Evolutionary conservation across 2,888 invertebrate species (phyloP).

Genomic region (Hydropsyche betteni): DNA sequence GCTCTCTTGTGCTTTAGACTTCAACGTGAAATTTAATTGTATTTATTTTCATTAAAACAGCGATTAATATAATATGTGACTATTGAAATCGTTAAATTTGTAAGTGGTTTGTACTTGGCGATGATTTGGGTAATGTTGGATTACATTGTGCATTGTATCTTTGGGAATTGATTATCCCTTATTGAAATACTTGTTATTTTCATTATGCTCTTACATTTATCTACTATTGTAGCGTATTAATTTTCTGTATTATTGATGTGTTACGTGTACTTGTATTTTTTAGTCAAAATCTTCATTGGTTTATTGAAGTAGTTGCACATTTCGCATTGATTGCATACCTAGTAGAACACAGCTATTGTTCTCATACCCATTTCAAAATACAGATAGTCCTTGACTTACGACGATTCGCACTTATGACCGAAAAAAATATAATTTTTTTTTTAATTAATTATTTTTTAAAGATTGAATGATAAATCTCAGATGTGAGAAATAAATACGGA

Average conservation of each 20-base stretch:
- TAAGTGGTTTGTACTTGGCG: constrained; percentile 29
- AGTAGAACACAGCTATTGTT: too few relatives aligned
- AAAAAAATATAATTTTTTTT: too few relatives aligned
- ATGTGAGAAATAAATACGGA: too few relatives aligned
- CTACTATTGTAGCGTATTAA: constrained; percentile 25
- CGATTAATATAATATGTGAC: constrained; percentile 24
- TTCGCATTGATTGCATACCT: constrained; percentile 9
- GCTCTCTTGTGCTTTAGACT: constrained; percentile 37
- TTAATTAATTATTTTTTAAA: too few relatives aligned
- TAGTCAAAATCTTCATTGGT: constrained; percentile 1
- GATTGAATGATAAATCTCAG: too few relatives aligned
- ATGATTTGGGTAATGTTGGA: constrained; percentile 28
- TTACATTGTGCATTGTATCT: constrained; percentile 23
- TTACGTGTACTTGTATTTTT: constrained; percentile 12
- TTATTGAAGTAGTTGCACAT: constrained; percentile 7
- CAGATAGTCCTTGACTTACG: too few relatives aligned
- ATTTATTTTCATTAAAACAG: constrained; percentile 37
- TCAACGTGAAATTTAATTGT: constrained; percentile 33
- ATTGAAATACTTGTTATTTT: constrained; percentile 34
- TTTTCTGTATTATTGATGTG: constrained; percentile 27
- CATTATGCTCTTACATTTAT: constrained; percentile 17
- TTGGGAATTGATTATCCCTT: constrained; percentile 20
- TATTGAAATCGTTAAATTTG: neutral
- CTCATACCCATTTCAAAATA: too few relatives aligned
- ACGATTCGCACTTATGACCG: too few relatives aligned